Evolutionary conservation across 1,140 invertebrate genomes (phyloP).

Genomic region (Heliothis virescens): DNA sequence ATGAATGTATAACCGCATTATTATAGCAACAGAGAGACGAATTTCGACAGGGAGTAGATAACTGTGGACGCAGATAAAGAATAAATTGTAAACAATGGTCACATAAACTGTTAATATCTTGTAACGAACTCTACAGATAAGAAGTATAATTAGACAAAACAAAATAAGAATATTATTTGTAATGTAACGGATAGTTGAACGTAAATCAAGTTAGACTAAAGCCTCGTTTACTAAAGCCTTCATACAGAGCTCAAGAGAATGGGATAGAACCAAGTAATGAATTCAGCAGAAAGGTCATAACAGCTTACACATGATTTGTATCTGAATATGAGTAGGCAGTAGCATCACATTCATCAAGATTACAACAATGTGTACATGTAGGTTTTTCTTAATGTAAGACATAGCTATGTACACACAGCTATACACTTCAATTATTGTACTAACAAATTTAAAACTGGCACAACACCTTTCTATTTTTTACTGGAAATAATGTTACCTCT

Average conservation of each 20-base stretch:
- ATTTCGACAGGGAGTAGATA: conserved; percentile 78
- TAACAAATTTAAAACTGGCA: conserved; percentile 18
- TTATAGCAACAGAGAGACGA: conserved; percentile 76
- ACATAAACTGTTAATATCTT: conserved; percentile 70
- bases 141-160: conserved; percentile 71
- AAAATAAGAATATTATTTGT: conserved; percentile 59
- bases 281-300: conserved; percentile 4
- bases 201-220: conserved; percentile 33
- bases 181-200: conserved; percentile 43
- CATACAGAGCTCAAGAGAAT: neutral
- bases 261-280: neutral
- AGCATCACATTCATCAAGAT: conserved; percentile 23
- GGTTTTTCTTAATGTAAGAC: neutral
- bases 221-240: neutral
- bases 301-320: conserved; percentile 4
- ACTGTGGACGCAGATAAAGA: conserved; percentile 73
- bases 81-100: conserved; percentile 81
- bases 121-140: conserved; percentile 70
- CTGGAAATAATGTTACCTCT: conserved; percentile 5
- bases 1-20: conserved; percentile 54
- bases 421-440: conserved; percentile 32
- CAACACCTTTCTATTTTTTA: conserved; percentile 41
- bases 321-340: conserved; percentile 11
- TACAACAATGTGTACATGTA: conserved; percentile 11
- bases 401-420: neutral